Evolutionary conservation across 2,888 invertebrate species (phyloP).

Genomic region (Eupsilia transversa): DNA sequence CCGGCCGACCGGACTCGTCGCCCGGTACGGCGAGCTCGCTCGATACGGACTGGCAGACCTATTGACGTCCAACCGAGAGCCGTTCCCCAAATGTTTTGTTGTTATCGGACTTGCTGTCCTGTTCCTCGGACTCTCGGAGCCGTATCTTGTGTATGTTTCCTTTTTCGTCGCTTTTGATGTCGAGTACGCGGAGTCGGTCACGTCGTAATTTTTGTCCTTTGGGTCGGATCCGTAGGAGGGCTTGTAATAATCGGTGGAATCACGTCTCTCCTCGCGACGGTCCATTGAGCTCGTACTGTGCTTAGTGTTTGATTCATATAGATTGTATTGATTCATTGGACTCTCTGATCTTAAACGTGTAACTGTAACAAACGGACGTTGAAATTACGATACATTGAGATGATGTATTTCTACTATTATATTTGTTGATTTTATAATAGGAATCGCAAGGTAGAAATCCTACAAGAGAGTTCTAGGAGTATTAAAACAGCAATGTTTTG

Average conservation of each 20-base stretch:
- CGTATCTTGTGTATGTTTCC: conserved; percentile 83
- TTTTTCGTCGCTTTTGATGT: conserved; percentile 84
- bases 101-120: conserved; percentile 89
- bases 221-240: conserved; percentile 81
- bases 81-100: conserved; percentile 89
- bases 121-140: conserved; percentile 86
- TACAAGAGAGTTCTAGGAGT: too few relatives aligned
- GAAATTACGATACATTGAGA: conserved; percentile 17
- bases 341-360: conserved; percentile 87
- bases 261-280: conserved; percentile 85
- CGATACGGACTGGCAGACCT: conserved; percentile 84
- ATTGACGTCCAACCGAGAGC: conserved; percentile 87
- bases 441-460: too few relatives aligned
- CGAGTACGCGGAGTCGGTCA: conserved; percentile 86
- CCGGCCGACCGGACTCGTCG: conserved; percentile 87
- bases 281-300: conserved; percentile 84
- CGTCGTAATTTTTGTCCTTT: conserved; percentile 86
- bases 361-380: conserved; percentile 76
- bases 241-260: conserved; percentile 87
- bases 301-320: conserved; percentile 84
- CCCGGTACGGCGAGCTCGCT: conserved; percentile 84
- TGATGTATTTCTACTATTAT: too few relatives aligned
- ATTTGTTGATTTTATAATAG: too few relatives aligned
- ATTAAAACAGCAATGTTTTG: too few relatives aligned
- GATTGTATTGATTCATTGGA: conserved; percentile 85